Conservation (phyloP, 2,888 invertebrate species). For the Amiota communis region DNA sequence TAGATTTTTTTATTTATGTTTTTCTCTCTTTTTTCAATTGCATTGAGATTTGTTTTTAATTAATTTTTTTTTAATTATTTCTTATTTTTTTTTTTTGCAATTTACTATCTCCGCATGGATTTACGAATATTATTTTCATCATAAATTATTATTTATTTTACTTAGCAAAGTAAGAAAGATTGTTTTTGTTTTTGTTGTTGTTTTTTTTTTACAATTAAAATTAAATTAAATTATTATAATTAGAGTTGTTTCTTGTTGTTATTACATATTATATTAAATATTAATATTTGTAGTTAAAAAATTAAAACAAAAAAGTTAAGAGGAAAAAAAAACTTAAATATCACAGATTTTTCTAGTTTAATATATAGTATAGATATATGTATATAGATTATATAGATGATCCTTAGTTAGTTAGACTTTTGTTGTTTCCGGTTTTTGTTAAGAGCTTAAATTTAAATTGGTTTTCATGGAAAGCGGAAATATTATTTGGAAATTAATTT, state of each 20-base stretch:
- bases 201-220: too few species aligned
- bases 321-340: constrained; percentile 67
- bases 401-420: too few species aligned
- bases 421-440: constrained; percentile 10
- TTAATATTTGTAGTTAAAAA: constrained; percentile 46
- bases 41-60: constrained; percentile 51
- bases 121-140: not conserved
- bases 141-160: constrained; percentile 9
- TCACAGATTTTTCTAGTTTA: constrained; percentile 64
- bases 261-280: too few species aligned
- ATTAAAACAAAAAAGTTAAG: constrained; percentile 49
- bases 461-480: not conserved
- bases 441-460: constrained; percentile 8
- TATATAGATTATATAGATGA: constrained; percentile 38
- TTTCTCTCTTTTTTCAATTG: constrained; percentile 31
- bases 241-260: not conserved
- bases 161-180: constrained; percentile 42
- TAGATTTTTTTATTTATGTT: constrained; percentile 32
- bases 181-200: too few species aligned
- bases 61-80: constrained; percentile 37
- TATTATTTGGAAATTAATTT: not conserved
- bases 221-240: constrained; percentile 29
- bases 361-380: constrained; percentile 15
- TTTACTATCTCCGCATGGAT: constrained; percentile 36
- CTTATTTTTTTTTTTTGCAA: constrained; percentile 40